These are phyloP conservation scores for Cryptotermes secundus DNA, from an alignment of 1,140 invertebrate species.

Conservation along the genomic window DNA sequence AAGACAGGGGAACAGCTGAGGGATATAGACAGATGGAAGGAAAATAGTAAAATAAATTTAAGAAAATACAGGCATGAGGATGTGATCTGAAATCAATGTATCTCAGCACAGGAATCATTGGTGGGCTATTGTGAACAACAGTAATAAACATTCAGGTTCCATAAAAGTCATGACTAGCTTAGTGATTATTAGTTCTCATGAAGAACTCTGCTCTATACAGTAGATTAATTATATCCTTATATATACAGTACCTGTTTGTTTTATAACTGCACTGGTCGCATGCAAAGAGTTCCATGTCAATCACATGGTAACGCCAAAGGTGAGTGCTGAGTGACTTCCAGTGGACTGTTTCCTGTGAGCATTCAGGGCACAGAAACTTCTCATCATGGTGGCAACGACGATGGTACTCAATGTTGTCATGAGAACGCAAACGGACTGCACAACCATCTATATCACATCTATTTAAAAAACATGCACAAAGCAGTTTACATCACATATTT, in stretches of 20 bases:
- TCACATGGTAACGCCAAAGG: conserved; percentile 70
- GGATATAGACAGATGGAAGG: no score
- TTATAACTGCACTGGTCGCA: conserved; percentile 67
- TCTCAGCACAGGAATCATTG: no score
- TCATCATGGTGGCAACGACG: conserved; percentile 61
- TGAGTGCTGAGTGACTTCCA: conserved; percentile 70
- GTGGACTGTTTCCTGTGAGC: conserved; percentile 51
- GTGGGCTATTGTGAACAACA: no score
- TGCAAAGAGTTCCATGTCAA: conserved; percentile 74
- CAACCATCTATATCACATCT: conserved; percentile 47
- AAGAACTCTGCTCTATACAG: no score
- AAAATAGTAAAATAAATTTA: no score
- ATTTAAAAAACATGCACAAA: background rate
- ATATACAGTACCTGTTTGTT: conserved; percentile 51
- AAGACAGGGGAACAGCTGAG: no score
- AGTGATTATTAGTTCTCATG: no score
- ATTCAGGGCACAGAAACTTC: conserved; percentile 67
- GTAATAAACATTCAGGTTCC: no score
- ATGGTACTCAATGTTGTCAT: conserved; percentile 55
- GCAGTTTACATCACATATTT: no score
- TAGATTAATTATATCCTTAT: background rate
- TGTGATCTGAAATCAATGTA: no score
- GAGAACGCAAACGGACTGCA: conserved; percentile 48
- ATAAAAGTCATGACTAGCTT: no score
- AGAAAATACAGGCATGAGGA: no score